Conservation (phyloP, 1,140 invertebrate genomes). For the Melitaea cinxia region DNA sequence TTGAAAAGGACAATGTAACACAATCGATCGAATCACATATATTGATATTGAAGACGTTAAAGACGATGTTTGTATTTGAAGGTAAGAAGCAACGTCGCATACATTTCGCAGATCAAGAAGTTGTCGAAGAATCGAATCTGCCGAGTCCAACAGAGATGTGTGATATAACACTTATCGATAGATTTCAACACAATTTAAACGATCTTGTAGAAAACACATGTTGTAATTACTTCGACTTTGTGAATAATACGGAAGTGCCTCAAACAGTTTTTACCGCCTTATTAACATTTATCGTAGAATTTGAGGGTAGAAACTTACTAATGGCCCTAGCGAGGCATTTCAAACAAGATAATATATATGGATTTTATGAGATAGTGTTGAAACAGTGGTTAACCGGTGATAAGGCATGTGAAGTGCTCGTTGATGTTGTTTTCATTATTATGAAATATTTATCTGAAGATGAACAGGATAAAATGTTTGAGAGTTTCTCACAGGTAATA, state of each 20-base stretch:
- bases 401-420: slow-evolving; percentile 49
- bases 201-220: slow-evolving; percentile 39
- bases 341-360: slow-evolving; percentile 25
- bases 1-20: slow-evolving; percentile 33
- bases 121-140: neutral
- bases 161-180: slow-evolving; percentile 17
- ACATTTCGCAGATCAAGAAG: slow-evolving; percentile 44
- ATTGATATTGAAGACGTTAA: slow-evolving; percentile 48
- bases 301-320: slow-evolving; percentile 43
- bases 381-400: slow-evolving; percentile 47
- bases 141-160: neutral
- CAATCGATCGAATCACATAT: slow-evolving; percentile 47
- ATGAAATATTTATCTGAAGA: slow-evolving; percentile 47
- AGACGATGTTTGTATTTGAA: slow-evolving; percentile 38
- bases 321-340: slow-evolving; percentile 40
- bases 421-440: slow-evolving; percentile 53
- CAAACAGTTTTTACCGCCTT: slow-evolving; percentile 38
- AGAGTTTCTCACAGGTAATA: slow-evolving; percentile 52
- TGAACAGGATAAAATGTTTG: slow-evolving; percentile 49
- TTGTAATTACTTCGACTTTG: slow-evolving; percentile 48
- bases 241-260: slow-evolving; percentile 31
- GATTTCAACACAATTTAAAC: slow-evolving; percentile 46
- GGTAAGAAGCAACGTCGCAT: slow-evolving; percentile 46
- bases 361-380: slow-evolving; percentile 49
- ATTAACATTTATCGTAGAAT: slow-evolving; percentile 45